Evolutionary conservation across 2,113 vertebrate species (phyloP), one percentile per base, ranked within the genome.

Genomic region (Clarias batrachus): DNA sequence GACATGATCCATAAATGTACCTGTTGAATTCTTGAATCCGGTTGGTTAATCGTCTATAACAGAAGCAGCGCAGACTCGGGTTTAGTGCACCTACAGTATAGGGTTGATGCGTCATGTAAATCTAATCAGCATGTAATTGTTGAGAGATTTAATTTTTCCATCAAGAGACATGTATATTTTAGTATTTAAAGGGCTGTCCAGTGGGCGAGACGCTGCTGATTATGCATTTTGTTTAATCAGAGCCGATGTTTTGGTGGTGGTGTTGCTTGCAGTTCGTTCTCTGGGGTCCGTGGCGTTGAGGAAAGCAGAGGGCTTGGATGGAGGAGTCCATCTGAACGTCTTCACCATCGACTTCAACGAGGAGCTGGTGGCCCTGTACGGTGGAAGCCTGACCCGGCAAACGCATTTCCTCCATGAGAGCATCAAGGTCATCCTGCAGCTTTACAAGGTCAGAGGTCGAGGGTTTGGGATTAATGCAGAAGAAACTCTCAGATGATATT

Each of bases 331-430:
- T 90, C 97, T 99, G 85, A 96, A 99, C 88, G 96, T 99, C 90
- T 99, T 99, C 93, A 98, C 96, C 0, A 94, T 99, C 88, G 98
- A 98, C 92, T 99, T 99, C 90, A 99, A 98, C 1, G 98, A 99
- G 90, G 98, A 99, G 90, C 91, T 99, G 90, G 98, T 99, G 92
- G 98, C 98, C 0, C 85, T 99, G 1, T 99, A 99, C 13, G 98
- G 98, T 3, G 98, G 98, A 81, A 99, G 96, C 88, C 93, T 99
- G 87, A 94, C 93, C 65, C 94, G 93, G 73, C 98, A 99, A 93
- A 98, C 97, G 0, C 96, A 93, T 90, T 99, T 99, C 93, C 96
- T 99, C 57, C 96, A 99, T 1, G 96, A 97, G 82, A 96, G 98
- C 95, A 97, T 99, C 82, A 99, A 97, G 93, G 95, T 96, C 82